Base-by-base conservation (phyloP, 2,113 vertebrate species). In the Pterocles gutturalis region DNA sequence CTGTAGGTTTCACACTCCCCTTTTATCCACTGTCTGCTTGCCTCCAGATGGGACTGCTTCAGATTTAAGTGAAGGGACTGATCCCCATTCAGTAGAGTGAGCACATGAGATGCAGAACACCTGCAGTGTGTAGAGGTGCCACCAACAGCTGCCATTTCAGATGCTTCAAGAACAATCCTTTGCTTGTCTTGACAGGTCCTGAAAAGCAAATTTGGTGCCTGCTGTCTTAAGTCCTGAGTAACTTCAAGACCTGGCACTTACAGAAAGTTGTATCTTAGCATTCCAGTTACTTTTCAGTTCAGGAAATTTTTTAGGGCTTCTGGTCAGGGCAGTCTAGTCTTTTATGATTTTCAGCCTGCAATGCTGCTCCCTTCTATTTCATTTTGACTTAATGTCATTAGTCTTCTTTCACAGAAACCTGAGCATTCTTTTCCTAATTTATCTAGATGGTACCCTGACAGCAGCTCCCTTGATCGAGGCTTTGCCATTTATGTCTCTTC, bases 391-490 rank as follows among this genome's bases (percentile, higher is more conserved):
- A 97, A 98, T 93, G 91, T 94, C 97, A 98, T 98, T 98, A 98
- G 97, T 98, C 97, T 98, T 98, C 95, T 94, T 97, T 97, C 96
- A 94, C 95, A 97, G 97, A 97, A 98, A 97, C 96, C 89, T 77
- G 90, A 97, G 95, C 57, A 94, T 97, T 98, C 98, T 97, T 97
- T 98, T 97, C 97, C 95, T 98, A 98, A 98, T 98, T 98, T 98
- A 97, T 98, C 98, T 98, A 95, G 97, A 98, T 98, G 96, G 97
- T 98, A 97, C 54, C 94, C 97, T 97, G 98, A 98, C 98, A 98
- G 98, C 93, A 97, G 97, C 96, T 97, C 94, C 97, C 97, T 98
- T 97, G 97, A 98, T 97, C 98, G 84, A 98, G 96, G 96, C 92
- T 98, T 98, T 97, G 95, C 97, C 97, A 98, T 98, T 98, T 98